Conservation (phyloP, 2,797 vertebrate genomes). For the Sebastes oblongus region DNA sequence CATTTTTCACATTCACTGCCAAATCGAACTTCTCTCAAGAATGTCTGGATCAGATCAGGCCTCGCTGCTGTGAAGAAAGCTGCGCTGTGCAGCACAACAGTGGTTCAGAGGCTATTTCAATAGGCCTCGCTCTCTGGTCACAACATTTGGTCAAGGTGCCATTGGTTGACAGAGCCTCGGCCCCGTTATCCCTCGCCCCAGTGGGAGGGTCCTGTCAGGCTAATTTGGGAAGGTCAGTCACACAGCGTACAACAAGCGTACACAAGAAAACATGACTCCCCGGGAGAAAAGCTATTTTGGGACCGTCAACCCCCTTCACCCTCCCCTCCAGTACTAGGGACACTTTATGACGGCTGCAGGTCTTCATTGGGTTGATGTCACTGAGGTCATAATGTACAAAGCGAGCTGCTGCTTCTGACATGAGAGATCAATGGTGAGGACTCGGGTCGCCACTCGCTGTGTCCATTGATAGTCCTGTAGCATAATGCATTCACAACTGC, state of each 20-base stretch:
- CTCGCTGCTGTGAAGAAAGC: constrained; percentile 8
- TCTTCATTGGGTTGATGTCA: constrained; percentile 38
- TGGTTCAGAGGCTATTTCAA: constrained; percentile 30
- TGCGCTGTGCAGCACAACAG: neutral
- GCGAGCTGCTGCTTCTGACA: constrained; percentile 36
- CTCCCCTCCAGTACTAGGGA: neutral
- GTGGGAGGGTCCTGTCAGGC: constrained; percentile 63
- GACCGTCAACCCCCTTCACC: constrained; percentile 3
- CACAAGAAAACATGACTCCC: constrained; percentile 69
- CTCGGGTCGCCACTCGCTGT: constrained; percentile 15
- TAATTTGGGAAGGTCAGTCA: constrained; percentile 75
- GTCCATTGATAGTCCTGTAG: constrained; percentile 34
- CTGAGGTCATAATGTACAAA: constrained; percentile 36
- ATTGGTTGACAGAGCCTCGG: constrained; percentile 42
- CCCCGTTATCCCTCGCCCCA: constrained; percentile 35
- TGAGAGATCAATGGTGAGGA: constrained; percentile 56
- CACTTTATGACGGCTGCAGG: constrained; percentile 25
- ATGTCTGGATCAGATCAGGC: constrained; percentile 39
- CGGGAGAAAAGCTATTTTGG: constrained; percentile 65
- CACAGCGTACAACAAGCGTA: constrained; percentile 39
- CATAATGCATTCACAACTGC: constrained; percentile 21
- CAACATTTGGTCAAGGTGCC: constrained; percentile 72
- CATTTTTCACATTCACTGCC: constrained; percentile 38
- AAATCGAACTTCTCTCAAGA: constrained; percentile 37
- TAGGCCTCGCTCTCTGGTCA: constrained; percentile 32